Base-by-base conservation (phyloP, 2,113 vertebrate species). In the Bos javanicus region DNA sequence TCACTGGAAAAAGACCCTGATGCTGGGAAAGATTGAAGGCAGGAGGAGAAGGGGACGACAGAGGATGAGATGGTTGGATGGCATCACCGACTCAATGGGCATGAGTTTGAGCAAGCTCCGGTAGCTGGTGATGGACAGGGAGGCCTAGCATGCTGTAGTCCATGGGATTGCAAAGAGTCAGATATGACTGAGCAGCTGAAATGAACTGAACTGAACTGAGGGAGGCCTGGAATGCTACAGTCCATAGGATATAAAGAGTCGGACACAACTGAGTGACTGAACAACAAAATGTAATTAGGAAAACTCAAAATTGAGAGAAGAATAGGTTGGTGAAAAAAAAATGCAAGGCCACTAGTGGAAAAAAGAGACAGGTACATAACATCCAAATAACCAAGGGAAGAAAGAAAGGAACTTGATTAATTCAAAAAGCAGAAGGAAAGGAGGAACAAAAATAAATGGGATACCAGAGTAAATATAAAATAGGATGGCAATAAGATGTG, bases 321-420 rank as follows among this genome's bases (percentile, higher is more conserved):
- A 95, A 85, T 16, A 94, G 6, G 8, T 84, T 85, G n/a, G 14
- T 52, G 16, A 14, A n/a, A 94, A 92, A 92, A 92, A 90, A 74
- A 76, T 36, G 78, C 33, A 95, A 88, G 56, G 30, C 64, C 84
- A 89, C 4, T 88, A 80, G 25, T 43, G 54, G 80, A 28, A 95
- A 62, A 89, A 90, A 81, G 12, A 6, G 10, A 71, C 67, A 78
- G 19, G 48, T 89, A 95, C 15, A 30, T 86, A 90, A 88, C 52
- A 94, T 52, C 23, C 54, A 97, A 92, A 92, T 85, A 92, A 97
- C 30, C 19, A 81, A 92, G 48, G 30, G 52, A 28, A 71, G n/a
- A 54, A 84, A 83, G 78, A 92, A 81, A 36, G 54, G 54, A 86
- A 81, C n/a, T 95, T 62, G 6, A 39, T 74, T 90, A 82, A 81